A percentile compares a stretch with the other conserved stretches of the same genome.
Conservation (phyloP, 2,797 vertebrate species). For the Gephyroberyx darwinii region DNA sequence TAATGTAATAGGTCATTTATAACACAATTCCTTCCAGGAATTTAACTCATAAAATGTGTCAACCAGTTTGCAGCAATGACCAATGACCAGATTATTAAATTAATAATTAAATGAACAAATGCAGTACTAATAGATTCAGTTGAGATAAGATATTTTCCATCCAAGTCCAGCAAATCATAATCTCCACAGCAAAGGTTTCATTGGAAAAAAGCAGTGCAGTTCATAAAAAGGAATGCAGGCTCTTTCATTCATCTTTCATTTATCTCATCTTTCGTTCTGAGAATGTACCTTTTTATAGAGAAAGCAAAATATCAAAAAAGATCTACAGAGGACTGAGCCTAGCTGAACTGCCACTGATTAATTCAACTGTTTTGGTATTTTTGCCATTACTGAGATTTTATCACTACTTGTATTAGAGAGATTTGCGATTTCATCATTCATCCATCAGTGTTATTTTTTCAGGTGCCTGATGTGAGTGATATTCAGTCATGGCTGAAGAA, state of each 20-base stretch:
- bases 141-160: background rate
- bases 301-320: background rate
- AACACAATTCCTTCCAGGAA: background rate
- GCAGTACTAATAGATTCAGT: background rate
- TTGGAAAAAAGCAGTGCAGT: background rate
- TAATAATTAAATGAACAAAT: too few species aligned
- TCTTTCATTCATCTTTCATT: background rate
- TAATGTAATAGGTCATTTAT: too few species aligned
- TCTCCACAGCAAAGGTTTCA: too few species aligned
- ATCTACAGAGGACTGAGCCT: background rate
- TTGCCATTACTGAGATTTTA: background rate
- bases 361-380: background rate
- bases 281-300: background rate
- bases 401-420: background rate
- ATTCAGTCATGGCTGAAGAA: slow-evolving; percentile 65
- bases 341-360: background rate
- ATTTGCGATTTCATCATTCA: background rate
- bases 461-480: slow-evolving; percentile 32
- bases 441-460: background rate
- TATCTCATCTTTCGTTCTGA: too few species aligned
- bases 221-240: too few species aligned
- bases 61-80: too few species aligned
- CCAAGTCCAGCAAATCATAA: background rate
- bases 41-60: background rate
- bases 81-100: background rate